Base-by-base conservation (phyloP, 1,140 invertebrate genomes). In the Neotoxoptera formosana region DNA sequence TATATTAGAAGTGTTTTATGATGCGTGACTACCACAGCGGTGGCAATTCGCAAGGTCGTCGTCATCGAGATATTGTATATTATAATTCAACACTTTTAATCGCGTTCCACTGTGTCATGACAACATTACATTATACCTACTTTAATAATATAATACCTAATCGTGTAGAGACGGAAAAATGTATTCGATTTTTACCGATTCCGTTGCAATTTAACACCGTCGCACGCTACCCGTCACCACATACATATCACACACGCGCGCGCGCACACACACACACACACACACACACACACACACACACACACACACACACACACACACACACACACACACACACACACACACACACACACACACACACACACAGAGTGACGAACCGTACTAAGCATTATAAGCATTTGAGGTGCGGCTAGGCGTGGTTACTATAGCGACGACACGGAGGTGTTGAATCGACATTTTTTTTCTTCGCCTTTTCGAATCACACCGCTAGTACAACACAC, bases 61-160 rank as follows among this genome's bases (percentile, higher is more conserved):
- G n/a, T 76, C 51, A 53, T 23, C n/a, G n/a, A 76, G n/a, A 76
- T 34, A 76, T 76, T 76, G 4, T 17, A 76, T 17, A 76, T 25
- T 56, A 56, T 76, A n/a, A n/a, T 76, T 76, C 14, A n/a, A n/a
- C 60, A 34, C 34, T 20, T 83, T 36, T 36, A 83, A 36, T 3
- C 34, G 76, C n/a, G 34, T 21, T 36, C 34, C 41, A 86, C 94
- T 90, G 94, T 95, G 94, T 94, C 94, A 47, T 41, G 45, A 91
- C 47, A 25, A 56, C n/a, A 86, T 86, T 47, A 86, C 36, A 84
- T 84, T 45, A 45, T 84, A 41, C 1, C 30, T 67, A n/a, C 60
- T n/a, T 67, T n/a, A 67, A 67, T 67, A n/a, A 67, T 67, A 21
- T 53, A 53, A 67, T 67, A 84, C 36, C 9, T 25, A 47, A 83